These are phyloP conservation scores for Nomada hirtipes DNA, from an alignment of 2,888 invertebrate species.

Conservation along the genomic window DNA sequence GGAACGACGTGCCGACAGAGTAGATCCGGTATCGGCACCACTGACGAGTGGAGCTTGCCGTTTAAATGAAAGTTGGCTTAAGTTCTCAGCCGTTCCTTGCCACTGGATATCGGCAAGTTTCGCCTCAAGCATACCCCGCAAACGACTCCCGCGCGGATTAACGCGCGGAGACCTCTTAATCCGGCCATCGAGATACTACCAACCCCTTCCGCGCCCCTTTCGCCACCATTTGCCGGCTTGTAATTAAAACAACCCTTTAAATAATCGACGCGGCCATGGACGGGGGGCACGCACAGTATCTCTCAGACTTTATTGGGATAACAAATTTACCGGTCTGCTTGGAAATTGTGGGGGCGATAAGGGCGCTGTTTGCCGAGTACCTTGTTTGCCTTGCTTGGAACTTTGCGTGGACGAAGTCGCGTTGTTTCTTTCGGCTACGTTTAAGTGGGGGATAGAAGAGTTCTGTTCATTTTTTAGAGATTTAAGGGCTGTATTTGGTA, in stretches of 20 bases:
- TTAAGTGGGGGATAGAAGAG: neutral
- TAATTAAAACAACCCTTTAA: conserved; percentile 56
- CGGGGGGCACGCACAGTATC: neutral
- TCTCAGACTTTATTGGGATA: conserved; percentile 33
- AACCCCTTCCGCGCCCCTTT: conserved; percentile 3
- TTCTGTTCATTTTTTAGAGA: neutral
- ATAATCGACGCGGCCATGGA: conserved; percentile 40
- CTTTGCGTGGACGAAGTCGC: neutral
- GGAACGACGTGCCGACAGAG: conserved; percentile 57
- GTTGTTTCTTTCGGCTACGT: too few species aligned
- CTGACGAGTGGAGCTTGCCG: conserved; percentile 29
- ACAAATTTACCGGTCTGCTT: conserved; percentile 5
- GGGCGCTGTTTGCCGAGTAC: neutral
- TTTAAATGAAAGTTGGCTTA: conserved; percentile 68
- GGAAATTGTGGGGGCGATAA: conserved; percentile 15
- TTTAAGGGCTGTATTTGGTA: too few species aligned
- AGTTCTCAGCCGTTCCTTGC: conserved; percentile 65
- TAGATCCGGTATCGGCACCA: conserved; percentile 44
- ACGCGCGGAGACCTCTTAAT: conserved; percentile 63
- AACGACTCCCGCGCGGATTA: conserved; percentile 68
- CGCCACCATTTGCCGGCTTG: conserved; percentile 28
- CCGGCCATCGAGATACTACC: conserved; percentile 53
- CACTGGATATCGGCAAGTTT: conserved; percentile 61
- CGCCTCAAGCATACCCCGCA: conserved; percentile 47
- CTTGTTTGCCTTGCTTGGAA: neutral